phyloP scores from a whole-genome alignment of 2,797 vertebrate genomes.

The Gobio occitaniae region DNA sequence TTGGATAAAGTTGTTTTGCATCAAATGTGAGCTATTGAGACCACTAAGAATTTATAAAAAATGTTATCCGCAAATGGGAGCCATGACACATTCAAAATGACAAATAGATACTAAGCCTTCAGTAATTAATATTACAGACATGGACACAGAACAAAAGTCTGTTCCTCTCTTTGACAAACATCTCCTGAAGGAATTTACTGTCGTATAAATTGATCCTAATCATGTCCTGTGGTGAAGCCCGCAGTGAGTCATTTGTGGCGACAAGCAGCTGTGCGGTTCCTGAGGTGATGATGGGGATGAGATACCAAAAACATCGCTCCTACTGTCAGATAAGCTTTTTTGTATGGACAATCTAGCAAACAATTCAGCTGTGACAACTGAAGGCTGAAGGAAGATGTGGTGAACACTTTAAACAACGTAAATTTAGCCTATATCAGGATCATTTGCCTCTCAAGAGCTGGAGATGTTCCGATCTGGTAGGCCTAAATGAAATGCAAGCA shows the following conservation, averaged over 20 bases:
- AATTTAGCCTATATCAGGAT: not conserved
- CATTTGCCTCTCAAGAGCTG: not conserved
- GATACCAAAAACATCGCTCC: constrained; percentile 11
- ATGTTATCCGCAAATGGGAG: not conserved
- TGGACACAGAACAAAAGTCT: not conserved
- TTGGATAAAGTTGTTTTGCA: not conserved
- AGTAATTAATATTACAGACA: constrained; percentile 23
- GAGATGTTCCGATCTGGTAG: not conserved
- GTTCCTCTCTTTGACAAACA: constrained; percentile 15
- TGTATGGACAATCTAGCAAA: not conserved
- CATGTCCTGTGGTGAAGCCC: not conserved
- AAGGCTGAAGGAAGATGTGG: not conserved
- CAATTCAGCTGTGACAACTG: not conserved
- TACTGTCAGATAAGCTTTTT: constrained; percentile 18
- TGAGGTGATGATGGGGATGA: constrained; percentile 17
- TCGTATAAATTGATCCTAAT: constrained; percentile 30
- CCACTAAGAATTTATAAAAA: not conserved
- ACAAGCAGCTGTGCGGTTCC: constrained; percentile 36
- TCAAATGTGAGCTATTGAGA: constrained; percentile 5
- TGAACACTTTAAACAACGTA: not conserved
- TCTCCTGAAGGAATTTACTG: constrained; percentile 16
- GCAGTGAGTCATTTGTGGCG: not conserved
- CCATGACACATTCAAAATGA: not conserved
- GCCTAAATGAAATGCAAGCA: not conserved
- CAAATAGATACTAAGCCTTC: not conserved